Evolutionary conservation across 2,113 vertebrate species (phyloP), one percentile per base, ranked within the genome.

Genomic region (Aldabrachelys gigantea): DNA sequence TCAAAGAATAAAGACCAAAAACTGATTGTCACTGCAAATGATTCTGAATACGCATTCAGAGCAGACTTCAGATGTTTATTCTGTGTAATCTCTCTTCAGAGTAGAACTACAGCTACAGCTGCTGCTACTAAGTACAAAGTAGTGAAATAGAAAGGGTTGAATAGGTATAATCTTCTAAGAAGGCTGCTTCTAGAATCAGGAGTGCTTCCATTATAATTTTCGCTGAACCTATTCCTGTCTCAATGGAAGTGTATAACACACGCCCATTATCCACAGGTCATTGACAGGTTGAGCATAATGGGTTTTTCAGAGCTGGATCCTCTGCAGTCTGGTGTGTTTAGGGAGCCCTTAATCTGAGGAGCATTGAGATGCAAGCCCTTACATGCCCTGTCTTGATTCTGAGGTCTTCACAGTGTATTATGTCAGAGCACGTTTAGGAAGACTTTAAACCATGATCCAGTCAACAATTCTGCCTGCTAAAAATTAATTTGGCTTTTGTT

Each of bases 281-380:
- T 56, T n/a, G 80, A 25, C 6, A 2, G 44, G 35, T 57, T 25
- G 56, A 90, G 31, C 27, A 31, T 85, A 52, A 22, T 6, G 65
- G 4, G 3, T 78, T 19, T 59, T 35, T 88, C 19, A 53, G 3
- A 0, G 0, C 17, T 9, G 52, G 52, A 4, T 11, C 44, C 0
- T 80, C 6, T 1, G 0, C 35, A 17, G 19, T 62, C 52, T 29
- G 52, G 3, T 2, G 41, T 29, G 1, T 65, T 62, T 91, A 0
- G 19, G 88, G 38, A 81, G 44, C 25, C 35, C 19, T 56, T 12
- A 13, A 29, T 4, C 22, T 0, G 0, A 57, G 49, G 35, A 94
- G 41, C 35, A 0, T 1, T 16, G 41, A 4, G 49, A 24, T 65
- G 47, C 22, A 17, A 35, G 31, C 5, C 41, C n/a, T 76, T 44